Evolutionary conservation across 2,888 invertebrate species (phyloP).

Genomic region (Seira musarum): DNA sequence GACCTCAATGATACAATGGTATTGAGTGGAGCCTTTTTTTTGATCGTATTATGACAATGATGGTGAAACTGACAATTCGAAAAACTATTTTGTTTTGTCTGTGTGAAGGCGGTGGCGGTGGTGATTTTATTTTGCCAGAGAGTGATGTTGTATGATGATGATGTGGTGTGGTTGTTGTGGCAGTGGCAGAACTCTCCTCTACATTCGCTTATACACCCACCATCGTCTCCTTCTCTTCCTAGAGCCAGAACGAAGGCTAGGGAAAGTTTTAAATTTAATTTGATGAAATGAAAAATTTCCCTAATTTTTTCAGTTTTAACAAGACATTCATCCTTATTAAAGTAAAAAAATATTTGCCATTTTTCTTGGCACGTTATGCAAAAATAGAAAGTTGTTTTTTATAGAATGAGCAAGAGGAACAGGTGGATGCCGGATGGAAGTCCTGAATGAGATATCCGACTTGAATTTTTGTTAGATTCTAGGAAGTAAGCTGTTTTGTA

Average conservation of each 20-base stretch:
- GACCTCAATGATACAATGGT: background rate
- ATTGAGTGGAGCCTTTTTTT: background rate
- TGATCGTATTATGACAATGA: background rate
- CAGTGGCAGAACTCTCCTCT: background rate
- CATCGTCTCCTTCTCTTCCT: background rate
- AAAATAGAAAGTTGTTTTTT: slow-evolving; percentile 9
- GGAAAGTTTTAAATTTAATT: background rate
- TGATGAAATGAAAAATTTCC: background rate
- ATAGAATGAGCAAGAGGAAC: slow-evolving; percentile 1
- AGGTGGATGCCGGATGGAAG: slow-evolving; percentile 19
- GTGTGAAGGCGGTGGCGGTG: too few relatives aligned
- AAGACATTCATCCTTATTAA: background rate
- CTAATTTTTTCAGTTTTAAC: background rate
- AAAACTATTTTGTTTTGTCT: too few relatives aligned
- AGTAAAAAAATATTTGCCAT: background rate
- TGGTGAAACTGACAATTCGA: too few relatives aligned
- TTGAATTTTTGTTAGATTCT: background rate
- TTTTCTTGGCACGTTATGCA: slow-evolving; percentile 3
- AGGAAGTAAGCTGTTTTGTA: background rate
- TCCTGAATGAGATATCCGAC: background rate
- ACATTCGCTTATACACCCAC: background rate
- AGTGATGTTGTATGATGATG: background rate
- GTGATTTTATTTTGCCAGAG: background rate
- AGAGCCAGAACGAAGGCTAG: background rate
- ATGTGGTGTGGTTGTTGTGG: background rate